Evolutionary conservation across 2,113 vertebrate genomes (phyloP), one percentile per base, ranked within the genome.

Genomic region (Cathartes aura): DNA sequence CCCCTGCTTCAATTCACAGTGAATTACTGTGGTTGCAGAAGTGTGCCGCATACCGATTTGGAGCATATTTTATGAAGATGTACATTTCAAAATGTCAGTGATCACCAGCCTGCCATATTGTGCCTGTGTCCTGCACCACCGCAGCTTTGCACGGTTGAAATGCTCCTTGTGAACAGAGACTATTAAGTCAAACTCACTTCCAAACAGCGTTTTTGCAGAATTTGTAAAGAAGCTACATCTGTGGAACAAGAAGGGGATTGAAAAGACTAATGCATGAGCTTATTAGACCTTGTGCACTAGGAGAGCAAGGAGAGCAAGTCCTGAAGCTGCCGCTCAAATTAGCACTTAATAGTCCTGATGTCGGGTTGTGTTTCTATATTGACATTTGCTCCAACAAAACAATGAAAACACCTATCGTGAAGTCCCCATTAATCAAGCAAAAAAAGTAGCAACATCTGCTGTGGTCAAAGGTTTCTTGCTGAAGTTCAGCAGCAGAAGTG

Each of bases 381-480:
- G 96, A 95, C 93, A 70, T 97, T 97, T 66, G 30, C 86, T 94
- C 95, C 60, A 40, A 58, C 8, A 78, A 79, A 93, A 89, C 74
- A 93, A 47, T 30, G 88, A 55, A 96, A 97, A 95, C 81, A 87
- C 48, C 58, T 82, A 89, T 93, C n/a, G 50, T 60, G 11, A 89
- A 87, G 55, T 63, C 20, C 27, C 68, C 34, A 14, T 91, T 95
- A 64, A 73, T 71, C 81, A 56, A 76, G 71, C 6, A 30, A 42
- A 93, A 95, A 85, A 93, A 86, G 64, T 40, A 90, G 55, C 85
- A 97, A 87, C 95, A 67, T 95, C 90, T 96, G 95, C 70, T 62
- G 52, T 79, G 93, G 95, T 96, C 96, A 97, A 92, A 97, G 95
- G 87, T 89, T 84, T 91, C 5, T 24, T 80, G 45, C 66, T 89